These are phyloP conservation scores for Emys orbicularis DNA, from an alignment of 2,797 vertebrate species.

Conservation along the genomic window DNA sequence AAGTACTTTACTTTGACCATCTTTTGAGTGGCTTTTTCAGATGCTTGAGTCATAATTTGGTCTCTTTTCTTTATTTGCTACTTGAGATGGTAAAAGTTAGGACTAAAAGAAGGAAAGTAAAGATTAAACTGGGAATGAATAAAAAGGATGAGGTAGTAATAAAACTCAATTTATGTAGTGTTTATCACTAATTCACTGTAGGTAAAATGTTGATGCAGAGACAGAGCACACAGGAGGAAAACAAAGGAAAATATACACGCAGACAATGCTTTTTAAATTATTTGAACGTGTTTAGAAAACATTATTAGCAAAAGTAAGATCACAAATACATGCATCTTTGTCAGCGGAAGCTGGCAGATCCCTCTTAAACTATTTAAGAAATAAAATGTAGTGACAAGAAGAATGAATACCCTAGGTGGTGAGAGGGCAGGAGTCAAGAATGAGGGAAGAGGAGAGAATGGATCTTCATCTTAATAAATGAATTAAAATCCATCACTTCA, in stretches of 20 bases:
- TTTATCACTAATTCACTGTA: not conserved
- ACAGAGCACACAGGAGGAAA: not conserved
- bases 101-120: not conserved
- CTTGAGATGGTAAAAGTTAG: not conserved
- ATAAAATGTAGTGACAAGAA: not conserved
- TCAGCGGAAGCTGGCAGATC: not conserved
- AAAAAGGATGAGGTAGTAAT: not conserved
- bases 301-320: not conserved
- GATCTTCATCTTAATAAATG: not conserved
- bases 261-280: not conserved
- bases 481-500: not conserved
- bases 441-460: not conserved
- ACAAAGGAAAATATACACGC: not conserved
- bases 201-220: too few relatives aligned
- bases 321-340: not conserved
- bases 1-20: not conserved
- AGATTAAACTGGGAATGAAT: not conserved
- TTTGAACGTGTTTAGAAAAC: not conserved
- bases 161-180: not conserved
- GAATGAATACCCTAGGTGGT: not conserved
- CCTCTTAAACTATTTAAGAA: not conserved
- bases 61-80: not conserved
- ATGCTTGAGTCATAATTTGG: not conserved
- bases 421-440: not conserved
- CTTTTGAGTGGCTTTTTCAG: not conserved